phyloP scores from a whole-genome alignment of 2,797 vertebrate genomes.

The Smutsia gigantea region DNA sequence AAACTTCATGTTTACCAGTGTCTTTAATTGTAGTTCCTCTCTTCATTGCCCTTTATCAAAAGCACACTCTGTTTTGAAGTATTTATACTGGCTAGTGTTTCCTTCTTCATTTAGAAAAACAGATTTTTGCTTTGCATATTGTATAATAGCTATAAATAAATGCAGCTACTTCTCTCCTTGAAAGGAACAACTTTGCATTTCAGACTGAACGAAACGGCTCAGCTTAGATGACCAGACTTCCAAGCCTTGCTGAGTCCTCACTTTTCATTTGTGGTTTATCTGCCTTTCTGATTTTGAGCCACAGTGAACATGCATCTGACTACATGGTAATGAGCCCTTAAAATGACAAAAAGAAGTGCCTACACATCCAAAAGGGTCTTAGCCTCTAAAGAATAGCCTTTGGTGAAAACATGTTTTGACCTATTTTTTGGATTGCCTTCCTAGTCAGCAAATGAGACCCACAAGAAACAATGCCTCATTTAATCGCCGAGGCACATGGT shows the following conservation, averaged over 20 bases:
- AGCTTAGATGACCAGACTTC: not conserved
- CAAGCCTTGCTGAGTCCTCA: not conserved
- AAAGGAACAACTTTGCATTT: constrained; percentile 25
- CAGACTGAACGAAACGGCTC: constrained; percentile 35
- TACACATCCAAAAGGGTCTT: constrained; percentile 13
- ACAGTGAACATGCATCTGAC: not conserved
- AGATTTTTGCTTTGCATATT: constrained; percentile 30
- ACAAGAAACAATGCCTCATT: constrained; percentile 52
- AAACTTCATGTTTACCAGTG: constrained; percentile 65
- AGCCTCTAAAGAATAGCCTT: not conserved
- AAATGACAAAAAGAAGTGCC: constrained; percentile 56
- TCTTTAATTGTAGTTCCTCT: constrained; percentile 52
- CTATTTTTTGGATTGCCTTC: not conserved
- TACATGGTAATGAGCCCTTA: constrained; percentile 49
- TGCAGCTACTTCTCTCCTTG: not conserved
- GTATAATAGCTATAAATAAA: constrained; percentile 62
- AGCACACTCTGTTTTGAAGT: constrained; percentile 50
- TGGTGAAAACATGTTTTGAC: constrained; percentile 54
- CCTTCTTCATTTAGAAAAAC: constrained; percentile 53
- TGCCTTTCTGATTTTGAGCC: constrained; percentile 61
- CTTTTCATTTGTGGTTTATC: constrained; percentile 42
- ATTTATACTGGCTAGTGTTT: constrained; percentile 44
- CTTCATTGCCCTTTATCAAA: constrained; percentile 58
- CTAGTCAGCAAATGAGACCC: not conserved
- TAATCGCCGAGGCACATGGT: constrained; percentile 17